Percentiles rank a stretch among this genome's conserved stretches.
Conservation (phyloP, 1,140 invertebrate genomes). For the Cydia splendana region DNA sequence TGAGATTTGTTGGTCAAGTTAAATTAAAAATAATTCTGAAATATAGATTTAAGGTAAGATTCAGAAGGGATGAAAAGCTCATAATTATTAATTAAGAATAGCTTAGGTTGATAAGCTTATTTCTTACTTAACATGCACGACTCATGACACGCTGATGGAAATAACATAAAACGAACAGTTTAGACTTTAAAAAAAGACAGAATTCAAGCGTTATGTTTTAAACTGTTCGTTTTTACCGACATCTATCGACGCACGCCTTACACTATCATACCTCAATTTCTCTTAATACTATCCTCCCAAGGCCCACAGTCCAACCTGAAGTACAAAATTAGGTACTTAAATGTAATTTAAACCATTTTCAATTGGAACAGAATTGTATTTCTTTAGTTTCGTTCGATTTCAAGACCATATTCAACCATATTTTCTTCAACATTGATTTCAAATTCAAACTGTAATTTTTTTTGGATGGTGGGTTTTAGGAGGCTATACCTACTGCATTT, state of each 20-base stretch:
- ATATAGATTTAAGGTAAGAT: background rate
- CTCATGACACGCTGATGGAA: background rate
- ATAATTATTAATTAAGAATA: constrained; percentile 2
- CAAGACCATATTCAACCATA: too few relatives aligned
- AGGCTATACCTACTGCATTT: background rate
- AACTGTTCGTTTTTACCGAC: constrained; percentile 34
- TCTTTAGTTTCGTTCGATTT: too few relatives aligned
- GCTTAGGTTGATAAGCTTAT: background rate
- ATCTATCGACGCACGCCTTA: constrained; percentile 4
- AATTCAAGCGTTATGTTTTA: background rate
- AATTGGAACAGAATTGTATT: too few relatives aligned
- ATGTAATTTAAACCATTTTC: too few relatives aligned
- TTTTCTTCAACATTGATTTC: too few relatives aligned
- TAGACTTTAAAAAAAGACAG: background rate
- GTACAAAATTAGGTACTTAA: too few relatives aligned
- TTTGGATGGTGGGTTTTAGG: too few relatives aligned
- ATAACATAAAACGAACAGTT: background rate
- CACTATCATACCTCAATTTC: constrained; percentile 5
- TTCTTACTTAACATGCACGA: constrained; percentile 6
- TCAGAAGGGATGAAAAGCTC: background rate
- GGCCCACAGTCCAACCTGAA: too few relatives aligned
- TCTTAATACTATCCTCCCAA: background rate
- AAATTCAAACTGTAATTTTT: too few relatives aligned
- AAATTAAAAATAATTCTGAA: background rate
- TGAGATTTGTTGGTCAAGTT: too few relatives aligned